Percentiles rank a stretch among this genome's conserved stretches.
Evolutionary conservation across 1,140 invertebrate genomes (phyloP).

Genomic region (Rhynchophorus ferrugineus): DNA sequence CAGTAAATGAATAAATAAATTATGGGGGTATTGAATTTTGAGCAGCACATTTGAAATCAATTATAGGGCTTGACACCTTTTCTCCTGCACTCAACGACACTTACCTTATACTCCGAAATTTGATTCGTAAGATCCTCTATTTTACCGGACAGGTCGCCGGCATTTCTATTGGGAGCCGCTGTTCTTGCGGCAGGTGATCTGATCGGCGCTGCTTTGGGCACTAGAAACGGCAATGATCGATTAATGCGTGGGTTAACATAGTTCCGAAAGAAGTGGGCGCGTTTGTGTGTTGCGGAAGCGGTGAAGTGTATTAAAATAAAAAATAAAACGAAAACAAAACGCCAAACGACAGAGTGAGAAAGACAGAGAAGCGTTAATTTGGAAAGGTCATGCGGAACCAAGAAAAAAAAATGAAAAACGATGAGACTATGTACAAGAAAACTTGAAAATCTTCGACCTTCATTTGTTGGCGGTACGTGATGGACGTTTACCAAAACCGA

Average conservation of each 20-base stretch:
- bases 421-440: background rate
- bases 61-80: too few relatives aligned
- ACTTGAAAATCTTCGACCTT: too few relatives aligned
- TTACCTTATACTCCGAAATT: conserved; percentile 43
- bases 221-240: conserved; percentile 34
- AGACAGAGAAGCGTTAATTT: conserved; percentile 4
- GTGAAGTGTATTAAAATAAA: conserved; percentile 10
- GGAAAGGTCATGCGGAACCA: too few relatives aligned
- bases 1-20: too few relatives aligned
- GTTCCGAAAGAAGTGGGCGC: background rate
- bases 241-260: background rate
- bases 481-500: too few relatives aligned
- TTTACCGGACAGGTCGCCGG: conserved; percentile 48
- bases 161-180: conserved; percentile 27
- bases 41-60: too few relatives aligned
- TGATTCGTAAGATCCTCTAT: conserved; percentile 58
- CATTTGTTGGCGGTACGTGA: too few relatives aligned
- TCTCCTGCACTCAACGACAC: too few relatives aligned
- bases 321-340: conserved; percentile 1
- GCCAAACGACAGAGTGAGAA: too few relatives aligned
- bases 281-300: conserved; percentile 7
- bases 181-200: conserved; percentile 33
- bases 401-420: conserved; percentile 11
- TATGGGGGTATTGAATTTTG: too few relatives aligned
- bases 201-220: conserved; percentile 44